A percentile compares a stretch with the other conserved stretches of the same genome.
Conservation (phyloP, 2,797 vertebrate species). For the Peromyscus aztecus region DNA sequence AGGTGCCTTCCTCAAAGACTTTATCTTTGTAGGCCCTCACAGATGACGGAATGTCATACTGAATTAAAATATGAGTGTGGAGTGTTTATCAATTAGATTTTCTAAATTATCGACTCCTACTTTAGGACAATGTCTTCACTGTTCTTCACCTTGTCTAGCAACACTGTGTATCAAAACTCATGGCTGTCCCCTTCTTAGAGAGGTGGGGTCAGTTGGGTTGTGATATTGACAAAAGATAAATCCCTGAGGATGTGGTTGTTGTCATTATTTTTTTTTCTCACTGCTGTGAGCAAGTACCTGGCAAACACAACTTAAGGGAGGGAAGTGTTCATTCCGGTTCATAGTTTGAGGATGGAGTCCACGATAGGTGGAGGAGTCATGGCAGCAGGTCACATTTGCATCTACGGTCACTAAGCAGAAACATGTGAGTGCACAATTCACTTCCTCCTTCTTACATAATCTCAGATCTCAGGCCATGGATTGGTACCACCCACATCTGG, state of each 20-base stretch:
- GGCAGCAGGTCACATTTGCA: neutral
- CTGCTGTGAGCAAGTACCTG: neutral
- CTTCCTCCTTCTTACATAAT: neutral
- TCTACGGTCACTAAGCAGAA: neutral
- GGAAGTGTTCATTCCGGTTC: neutral
- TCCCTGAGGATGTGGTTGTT: neutral
- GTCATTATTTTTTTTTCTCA: neutral
- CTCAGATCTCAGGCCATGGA: neutral
- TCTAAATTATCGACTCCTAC: neutral
- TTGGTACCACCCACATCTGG: neutral
- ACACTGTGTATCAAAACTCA: neutral
- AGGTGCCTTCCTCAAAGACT: neutral
- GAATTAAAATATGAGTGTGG: neutral
- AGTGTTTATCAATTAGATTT: neutral
- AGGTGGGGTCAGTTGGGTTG: neutral
- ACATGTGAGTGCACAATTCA: neutral
- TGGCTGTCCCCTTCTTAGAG: neutral
- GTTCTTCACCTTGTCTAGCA: neutral
- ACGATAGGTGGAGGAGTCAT: neutral
- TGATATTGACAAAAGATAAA: neutral
- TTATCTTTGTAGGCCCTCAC: neutral
- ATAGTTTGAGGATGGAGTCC: neutral
- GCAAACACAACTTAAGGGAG: neutral
- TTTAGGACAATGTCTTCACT: neutral
- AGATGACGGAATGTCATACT: neutral